Base-by-base conservation (phyloP, 2,888 invertebrate species). In the Diploptera punctata region DNA sequence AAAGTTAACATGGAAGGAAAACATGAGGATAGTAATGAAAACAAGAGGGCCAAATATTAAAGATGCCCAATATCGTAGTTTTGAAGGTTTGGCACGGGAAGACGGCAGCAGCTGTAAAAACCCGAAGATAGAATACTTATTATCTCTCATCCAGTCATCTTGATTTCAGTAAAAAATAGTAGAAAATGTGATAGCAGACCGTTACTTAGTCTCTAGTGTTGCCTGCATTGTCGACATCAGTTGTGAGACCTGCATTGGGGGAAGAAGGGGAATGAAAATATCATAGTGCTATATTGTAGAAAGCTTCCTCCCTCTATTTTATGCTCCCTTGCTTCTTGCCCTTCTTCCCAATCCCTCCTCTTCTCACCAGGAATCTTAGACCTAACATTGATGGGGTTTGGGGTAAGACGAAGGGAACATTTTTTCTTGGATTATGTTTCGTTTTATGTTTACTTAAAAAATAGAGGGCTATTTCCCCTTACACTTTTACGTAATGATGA, bases 181-280 rank as follows among this genome's bases (percentile, higher is more conserved):
- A n/a, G n/a, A n/a, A n/a, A n/a, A n/a, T n/a, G n/a, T n/a, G n/a
- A n/a, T n/a, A n/a, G n/a, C n/a, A n/a, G n/a, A n/a, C n/a, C n/a
- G n/a, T n/a, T n/a, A n/a, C n/a, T n/a, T n/a, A n/a, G n/a, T n/a
- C n/a, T n/a, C n/a, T n/a, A n/a, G 65, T 26, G 18, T 67, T 26
- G 67, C 67, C 67, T 67, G 67, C 10, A 29, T 18, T 67, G 67
- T 67, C 67, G 67, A 67, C 67, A 67, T 67, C 67, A 67, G 26
- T 67, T 60, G 60, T 38, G 26, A 19, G 67, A 26, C 49, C 43
- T 33, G 33, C 10, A 33, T 10, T 33, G 5, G 33, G 33, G 33
- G 33, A 33, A 10, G 33, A 33, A 18, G 57, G 29, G 57, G n/a
- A 24, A 24, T 57, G 31, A 57, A 57, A 29, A 57, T 57, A 57